Conservation (phyloP, 2,113 vertebrate species). For the Solea solea region DNA sequence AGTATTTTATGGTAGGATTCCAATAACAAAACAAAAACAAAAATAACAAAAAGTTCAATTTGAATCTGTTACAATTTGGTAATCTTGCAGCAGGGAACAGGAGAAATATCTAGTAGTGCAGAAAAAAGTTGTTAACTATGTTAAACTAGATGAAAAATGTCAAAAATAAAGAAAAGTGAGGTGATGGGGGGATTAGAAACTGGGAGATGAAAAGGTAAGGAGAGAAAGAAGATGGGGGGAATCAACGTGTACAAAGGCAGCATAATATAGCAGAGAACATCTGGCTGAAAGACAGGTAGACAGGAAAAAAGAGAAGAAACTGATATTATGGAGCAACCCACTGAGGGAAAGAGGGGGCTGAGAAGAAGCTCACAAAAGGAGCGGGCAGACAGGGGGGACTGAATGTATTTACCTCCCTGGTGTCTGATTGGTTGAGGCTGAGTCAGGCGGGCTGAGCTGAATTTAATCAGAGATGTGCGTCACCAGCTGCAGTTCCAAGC, state of each 20-base stretch:
- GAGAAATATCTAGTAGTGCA: neutral
- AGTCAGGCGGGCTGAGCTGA: conserved; percentile 74
- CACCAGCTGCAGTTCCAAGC: conserved; percentile 81
- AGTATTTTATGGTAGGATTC: neutral
- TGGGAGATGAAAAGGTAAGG: conserved; percentile 45
- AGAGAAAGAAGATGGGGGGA: conserved; percentile 32
- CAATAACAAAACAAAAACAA: neutral
- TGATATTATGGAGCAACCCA: conserved; percentile 28
- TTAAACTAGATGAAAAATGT: conserved; percentile 50
- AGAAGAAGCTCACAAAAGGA: neutral
- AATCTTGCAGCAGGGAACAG: conserved; percentile 3
- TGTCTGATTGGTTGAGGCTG: conserved; percentile 59
- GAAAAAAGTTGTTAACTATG: conserved; percentile 51
- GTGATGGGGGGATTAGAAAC: conserved; percentile 1
- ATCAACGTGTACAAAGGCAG: conserved; percentile 30
- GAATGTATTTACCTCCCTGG: conserved; percentile 39
- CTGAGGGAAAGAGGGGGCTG: conserved; percentile 48
- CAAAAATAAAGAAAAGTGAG: neutral
- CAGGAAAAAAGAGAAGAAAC: conserved; percentile 35
- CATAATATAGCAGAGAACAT: conserved; percentile 6
- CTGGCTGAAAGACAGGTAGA: conserved; percentile 34
- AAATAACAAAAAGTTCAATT: neutral
- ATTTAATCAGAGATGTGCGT: conserved; percentile 87
- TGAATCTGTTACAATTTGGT: neutral
- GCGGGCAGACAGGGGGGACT: conserved; percentile 36